These are phyloP conservation scores for Anguilla megastoma DNA, from an alignment of 2,797 vertebrate species.

Conservation along the genomic window DNA sequence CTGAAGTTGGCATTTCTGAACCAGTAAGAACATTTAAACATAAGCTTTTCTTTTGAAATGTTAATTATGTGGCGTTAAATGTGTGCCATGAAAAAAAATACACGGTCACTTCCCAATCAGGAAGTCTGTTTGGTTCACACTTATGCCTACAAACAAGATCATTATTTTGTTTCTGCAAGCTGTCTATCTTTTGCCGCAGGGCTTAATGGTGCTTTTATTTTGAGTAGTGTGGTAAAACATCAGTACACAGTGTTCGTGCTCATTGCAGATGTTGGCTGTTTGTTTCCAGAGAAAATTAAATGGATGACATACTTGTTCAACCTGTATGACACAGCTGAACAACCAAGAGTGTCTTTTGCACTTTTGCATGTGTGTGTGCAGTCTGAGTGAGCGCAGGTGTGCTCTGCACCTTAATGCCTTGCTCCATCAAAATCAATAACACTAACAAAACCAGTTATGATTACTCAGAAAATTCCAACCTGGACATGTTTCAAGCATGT, in stretches of 20 bases:
- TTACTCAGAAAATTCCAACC: neutral
- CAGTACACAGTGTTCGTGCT: neutral
- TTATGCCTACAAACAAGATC: conserved; percentile 29
- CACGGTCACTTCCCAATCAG: conserved; percentile 56
- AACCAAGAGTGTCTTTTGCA: neutral
- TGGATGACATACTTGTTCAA: neutral
- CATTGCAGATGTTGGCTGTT: neutral
- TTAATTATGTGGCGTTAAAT: conserved; percentile 37
- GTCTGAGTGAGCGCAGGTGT: neutral
- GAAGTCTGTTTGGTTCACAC: conserved; percentile 38
- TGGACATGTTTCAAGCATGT: neutral
- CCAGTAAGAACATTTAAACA: conserved; percentile 48
- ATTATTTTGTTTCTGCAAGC: conserved; percentile 34
- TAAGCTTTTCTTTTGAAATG: conserved; percentile 39
- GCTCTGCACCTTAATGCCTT: neutral
- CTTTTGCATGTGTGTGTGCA: neutral
- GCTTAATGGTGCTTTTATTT: neutral
- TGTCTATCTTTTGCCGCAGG: conserved; percentile 32
- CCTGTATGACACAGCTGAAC: neutral
- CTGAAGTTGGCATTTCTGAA: conserved; percentile 40
- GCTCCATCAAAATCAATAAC: neutral
- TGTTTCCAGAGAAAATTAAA: neutral
- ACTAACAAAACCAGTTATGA: neutral
- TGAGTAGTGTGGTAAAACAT: neutral
- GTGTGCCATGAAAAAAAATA: conserved; percentile 34